Evolutionary conservation across 2,797 vertebrate genomes (phyloP), one percentile per base, ranked within the genome.

Genomic region (Dendrocincla tyrannina): DNA sequence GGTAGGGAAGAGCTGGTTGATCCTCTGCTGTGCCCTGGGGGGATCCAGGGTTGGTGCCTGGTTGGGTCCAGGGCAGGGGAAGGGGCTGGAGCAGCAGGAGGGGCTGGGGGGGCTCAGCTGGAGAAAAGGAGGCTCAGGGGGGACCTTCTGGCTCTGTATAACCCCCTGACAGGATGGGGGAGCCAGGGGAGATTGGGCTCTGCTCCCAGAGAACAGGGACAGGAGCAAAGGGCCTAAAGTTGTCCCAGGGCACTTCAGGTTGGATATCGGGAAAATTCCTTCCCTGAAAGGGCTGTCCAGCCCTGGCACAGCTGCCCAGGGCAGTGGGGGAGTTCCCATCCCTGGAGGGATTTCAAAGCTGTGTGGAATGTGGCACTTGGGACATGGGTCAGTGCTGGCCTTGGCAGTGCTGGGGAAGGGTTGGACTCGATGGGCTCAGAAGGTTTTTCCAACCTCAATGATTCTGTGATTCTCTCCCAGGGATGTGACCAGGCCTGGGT

Each of bases 181-280:
- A 42, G 8, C 42, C 9, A 17, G 42, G 42, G 17, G 42, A 18
- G 7, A 42, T 42, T 5, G 2, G 41, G 41, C 11, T 75, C 55
- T 32, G 33, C 33, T 81, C 20, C 20, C 41, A 19, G 47, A 20
- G 39, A 64, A 5, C 3, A n/a, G 30, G 73, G 58, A 7, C 53
- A 5, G 53, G 14, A 32, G 4, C 0, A 4, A 20, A n/a, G 5
- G 1, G 55, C 69, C 55, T 14, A 27, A 5, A 0, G 4, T 0
- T 0, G 13, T 9, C 41, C 47, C 32, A 7, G 23, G 23, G 16
- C 15, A 49, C 27, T 3, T 5, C 10, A 7, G 32, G 7, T 1
- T 10, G 78, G 63, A 30, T n/a, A 33, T 2, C 14, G 1, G 32
- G 5, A 44, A n/a, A 20, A 76, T 50, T 69, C 7, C 13, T 37